Percentiles rank a stretch among this genome's conserved stretches.
phyloP scores from a whole-genome alignment of 1,140 invertebrate species.

The Drosophila nebulosa region DNA sequence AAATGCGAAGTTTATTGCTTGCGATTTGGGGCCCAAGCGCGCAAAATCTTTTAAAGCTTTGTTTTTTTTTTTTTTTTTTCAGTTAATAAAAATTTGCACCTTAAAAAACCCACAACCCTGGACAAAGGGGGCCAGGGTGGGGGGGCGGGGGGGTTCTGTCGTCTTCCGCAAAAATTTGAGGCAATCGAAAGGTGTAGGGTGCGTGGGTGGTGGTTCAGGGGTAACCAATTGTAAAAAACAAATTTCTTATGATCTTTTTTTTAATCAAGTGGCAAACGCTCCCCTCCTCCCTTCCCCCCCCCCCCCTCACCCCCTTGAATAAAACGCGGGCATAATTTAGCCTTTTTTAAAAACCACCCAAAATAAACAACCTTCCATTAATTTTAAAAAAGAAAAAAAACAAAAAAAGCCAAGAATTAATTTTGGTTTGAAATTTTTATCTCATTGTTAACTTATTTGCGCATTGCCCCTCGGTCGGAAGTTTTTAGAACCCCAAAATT shows the following conservation, averaged over 20 bases:
- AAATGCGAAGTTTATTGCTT: too few relatives aligned
- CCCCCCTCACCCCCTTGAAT: too few relatives aligned
- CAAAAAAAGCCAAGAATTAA: too few relatives aligned
- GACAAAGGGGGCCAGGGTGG: too few relatives aligned
- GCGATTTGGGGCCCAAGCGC: too few relatives aligned
- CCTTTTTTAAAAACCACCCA: neutral
- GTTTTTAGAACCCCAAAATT: too few relatives aligned
- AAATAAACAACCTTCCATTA: constrained; percentile 6
- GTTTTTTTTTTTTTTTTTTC: neutral
- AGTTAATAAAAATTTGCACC: neutral
- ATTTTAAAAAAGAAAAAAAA: neutral
- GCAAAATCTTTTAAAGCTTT: too few relatives aligned
- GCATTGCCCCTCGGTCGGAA: neutral
- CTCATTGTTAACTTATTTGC: neutral
- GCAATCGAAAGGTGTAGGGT: too few relatives aligned
- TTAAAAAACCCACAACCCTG: constrained; percentile 4
- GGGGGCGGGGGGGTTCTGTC: too few relatives aligned
- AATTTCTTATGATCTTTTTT: neutral
- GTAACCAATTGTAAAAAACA: neutral
- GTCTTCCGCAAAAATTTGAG: too few relatives aligned
- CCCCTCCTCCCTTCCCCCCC: too few relatives aligned
- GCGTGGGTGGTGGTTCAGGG: neutral
- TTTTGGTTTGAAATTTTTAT: neutral
- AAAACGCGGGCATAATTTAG: neutral
- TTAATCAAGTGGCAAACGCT: neutral